Evolutionary conservation across 2,888 invertebrate genomes (phyloP).

Genomic region (Xestobium rufovillosum): DNA sequence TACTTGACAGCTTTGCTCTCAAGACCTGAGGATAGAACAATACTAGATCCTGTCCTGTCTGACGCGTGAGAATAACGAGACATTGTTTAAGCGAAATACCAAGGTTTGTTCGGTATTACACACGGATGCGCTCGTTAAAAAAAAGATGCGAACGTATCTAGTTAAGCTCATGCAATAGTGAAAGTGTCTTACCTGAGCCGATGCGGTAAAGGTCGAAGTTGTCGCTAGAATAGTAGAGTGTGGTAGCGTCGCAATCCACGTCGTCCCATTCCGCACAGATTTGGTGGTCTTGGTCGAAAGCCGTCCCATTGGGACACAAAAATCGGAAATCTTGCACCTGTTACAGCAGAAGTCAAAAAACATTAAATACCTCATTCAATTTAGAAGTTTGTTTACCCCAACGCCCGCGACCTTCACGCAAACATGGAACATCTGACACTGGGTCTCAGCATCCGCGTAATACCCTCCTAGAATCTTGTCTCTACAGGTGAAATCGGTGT

Average conservation of each 20-base stretch:
- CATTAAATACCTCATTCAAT: too few relatives aligned
- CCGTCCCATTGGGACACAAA: slow-evolving; percentile 81
- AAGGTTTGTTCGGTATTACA: too few relatives aligned
- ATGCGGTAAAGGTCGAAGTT: slow-evolving; percentile 80
- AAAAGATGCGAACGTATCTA: too few relatives aligned
- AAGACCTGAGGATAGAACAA: slow-evolving; percentile 43
- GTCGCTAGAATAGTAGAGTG: slow-evolving; percentile 72
- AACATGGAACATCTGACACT: slow-evolving; percentile 85
- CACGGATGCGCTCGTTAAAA: too few relatives aligned
- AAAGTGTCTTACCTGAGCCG: slow-evolving; percentile 65
- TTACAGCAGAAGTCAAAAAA: slow-evolving; percentile 20
- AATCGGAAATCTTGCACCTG: slow-evolving; percentile 76
- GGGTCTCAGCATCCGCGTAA: slow-evolving; percentile 79
- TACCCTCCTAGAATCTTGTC: slow-evolving; percentile 82
- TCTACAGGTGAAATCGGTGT: slow-evolving; percentile 68
- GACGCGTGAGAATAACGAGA: too few relatives aligned
- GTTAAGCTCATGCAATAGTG: too few relatives aligned
- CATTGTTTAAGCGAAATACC: too few relatives aligned
- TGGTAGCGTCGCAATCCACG: slow-evolving; percentile 76
- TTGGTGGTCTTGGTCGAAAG: slow-evolving; percentile 87
- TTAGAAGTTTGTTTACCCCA: slow-evolving; percentile 55
- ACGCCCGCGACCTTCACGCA: slow-evolving; percentile 79
- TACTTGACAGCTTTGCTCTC: slow-evolving; percentile 58
- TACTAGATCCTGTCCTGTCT: too few relatives aligned
- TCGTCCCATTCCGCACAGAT: slow-evolving; percentile 90